Evolutionary conservation across 2,888 invertebrate genomes (phyloP).

Genomic region (Ephialtes manifestator): DNA sequence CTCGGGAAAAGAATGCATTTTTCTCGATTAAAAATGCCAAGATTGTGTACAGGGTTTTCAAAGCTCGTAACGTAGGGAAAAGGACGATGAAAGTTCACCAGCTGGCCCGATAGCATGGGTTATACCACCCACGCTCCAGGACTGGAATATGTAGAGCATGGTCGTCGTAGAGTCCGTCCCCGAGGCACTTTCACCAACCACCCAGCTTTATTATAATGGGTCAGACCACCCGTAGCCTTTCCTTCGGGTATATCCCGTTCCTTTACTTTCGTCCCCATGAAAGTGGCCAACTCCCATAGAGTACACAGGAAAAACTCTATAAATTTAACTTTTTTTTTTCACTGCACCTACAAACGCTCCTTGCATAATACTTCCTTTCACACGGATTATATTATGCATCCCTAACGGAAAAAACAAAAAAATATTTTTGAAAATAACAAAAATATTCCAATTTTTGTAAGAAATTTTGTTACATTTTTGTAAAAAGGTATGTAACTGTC

Average conservation of each 20-base stretch:
- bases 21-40: slow-evolving; percentile 37
- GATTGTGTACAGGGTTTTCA: slow-evolving; percentile 33
- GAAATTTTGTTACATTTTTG: not conserved
- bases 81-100: slow-evolving; percentile 28
- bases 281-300: slow-evolving; percentile 22
- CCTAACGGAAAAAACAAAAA: too few species aligned
- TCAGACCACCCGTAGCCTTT: slow-evolving; percentile 13
- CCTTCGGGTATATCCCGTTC: not conserved
- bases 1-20: slow-evolving; percentile 50
- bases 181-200: slow-evolving; percentile 14
- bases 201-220: slow-evolving; percentile 28
- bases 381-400: not conserved
- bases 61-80: slow-evolving; percentile 11
- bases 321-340: not conserved
- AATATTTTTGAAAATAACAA: not conserved
- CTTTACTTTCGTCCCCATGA: slow-evolving; percentile 2
- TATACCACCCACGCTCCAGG: not conserved
- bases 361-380: not conserved
- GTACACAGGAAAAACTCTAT: not conserved
- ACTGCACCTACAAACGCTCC: not conserved
- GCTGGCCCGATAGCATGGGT: not conserved
- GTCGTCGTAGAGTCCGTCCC: slow-evolving; percentile 11
- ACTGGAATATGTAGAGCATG: not conserved
- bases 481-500: too few species aligned
- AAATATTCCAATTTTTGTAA: too few species aligned